Evolutionary conservation across 2,888 invertebrate genomes (phyloP).

Genomic region (Bellardia pandia): DNA sequence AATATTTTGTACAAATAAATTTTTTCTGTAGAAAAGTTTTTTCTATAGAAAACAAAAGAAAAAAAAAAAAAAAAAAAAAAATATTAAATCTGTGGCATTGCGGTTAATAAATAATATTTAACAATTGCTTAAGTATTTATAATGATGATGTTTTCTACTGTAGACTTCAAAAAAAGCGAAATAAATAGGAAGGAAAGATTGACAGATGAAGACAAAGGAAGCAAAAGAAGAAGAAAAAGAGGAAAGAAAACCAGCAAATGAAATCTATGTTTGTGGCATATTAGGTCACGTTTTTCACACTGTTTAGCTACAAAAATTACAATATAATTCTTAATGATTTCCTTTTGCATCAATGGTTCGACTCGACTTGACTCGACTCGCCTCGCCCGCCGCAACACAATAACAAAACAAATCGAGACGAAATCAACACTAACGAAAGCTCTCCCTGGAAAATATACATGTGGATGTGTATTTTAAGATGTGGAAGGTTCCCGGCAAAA

Average conservation of each 20-base stretch:
- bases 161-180: slow-evolving; percentile 1
- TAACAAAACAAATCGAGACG: slow-evolving; percentile 15
- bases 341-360: slow-evolving; percentile 22
- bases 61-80: too few species aligned
- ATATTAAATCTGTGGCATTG: slow-evolving; percentile 2
- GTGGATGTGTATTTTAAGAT: neutral
- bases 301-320: slow-evolving; percentile 65
- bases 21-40: too few species aligned
- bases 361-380: too few species aligned
- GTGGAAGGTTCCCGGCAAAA: neutral
- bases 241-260: neutral
- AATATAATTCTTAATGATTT: slow-evolving; percentile 62
- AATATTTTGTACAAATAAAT: too few species aligned
- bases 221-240: neutral
- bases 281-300: slow-evolving; percentile 66
- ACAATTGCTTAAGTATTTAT: slow-evolving; percentile 20
- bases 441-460: neutral
- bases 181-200: slow-evolving; percentile 3
- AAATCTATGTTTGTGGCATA: slow-evolving; percentile 56
- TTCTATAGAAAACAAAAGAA: too few species aligned
- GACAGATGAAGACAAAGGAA: slow-evolving; percentile 8
- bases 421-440: neutral
- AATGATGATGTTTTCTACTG: slow-evolving; percentile 41
- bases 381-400: neutral
- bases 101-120: slow-evolving; percentile 6